Conservation (phyloP, 2,888 invertebrate species). For the Gisinianus flammeolus region DNA sequence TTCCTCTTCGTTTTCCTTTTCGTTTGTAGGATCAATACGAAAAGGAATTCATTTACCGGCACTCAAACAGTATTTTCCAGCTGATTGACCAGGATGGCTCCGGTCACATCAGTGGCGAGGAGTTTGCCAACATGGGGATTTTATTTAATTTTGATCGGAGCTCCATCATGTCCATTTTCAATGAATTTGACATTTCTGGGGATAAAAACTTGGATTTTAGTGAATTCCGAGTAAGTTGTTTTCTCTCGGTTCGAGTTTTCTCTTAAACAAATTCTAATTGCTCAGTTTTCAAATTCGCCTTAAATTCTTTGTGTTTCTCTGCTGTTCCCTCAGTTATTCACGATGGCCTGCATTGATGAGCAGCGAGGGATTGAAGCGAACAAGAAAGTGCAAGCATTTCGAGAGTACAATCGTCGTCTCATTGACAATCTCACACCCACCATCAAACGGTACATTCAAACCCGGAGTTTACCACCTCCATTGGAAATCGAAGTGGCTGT, state of each 20-base stretch:
- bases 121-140: slow-evolving; percentile 60
- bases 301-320: neutral
- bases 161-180: slow-evolving; percentile 53
- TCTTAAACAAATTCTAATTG: too few species aligned
- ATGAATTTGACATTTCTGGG: slow-evolving; percentile 57
- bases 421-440: slow-evolving; percentile 42
- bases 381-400: slow-evolving; percentile 50
- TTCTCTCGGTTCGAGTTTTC: too few species aligned
- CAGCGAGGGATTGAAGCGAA: slow-evolving; percentile 43
- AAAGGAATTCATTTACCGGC: slow-evolving; percentile 60
- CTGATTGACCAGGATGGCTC: slow-evolving; percentile 60
- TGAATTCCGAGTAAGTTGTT: slow-evolving; percentile 56
- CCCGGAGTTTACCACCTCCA: slow-evolving; percentile 37
- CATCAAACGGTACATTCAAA: slow-evolving; percentile 47
- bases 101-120: slow-evolving; percentile 58
- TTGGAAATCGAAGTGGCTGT: neutral
- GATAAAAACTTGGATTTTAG: slow-evolving; percentile 55
- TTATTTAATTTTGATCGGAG: slow-evolving; percentile 59
- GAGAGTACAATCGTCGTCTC: slow-evolving; percentile 46
- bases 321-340: slow-evolving; percentile 46
- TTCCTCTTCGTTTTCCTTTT: neutral
- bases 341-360: slow-evolving; percentile 58
- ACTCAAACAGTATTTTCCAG: slow-evolving; percentile 60
- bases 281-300: neutral
- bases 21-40: slow-evolving; percentile 59